A percentile compares a stretch with the other conserved stretches of the same genome.
Conservation (phyloP, 1,140 invertebrate species). For the Zaprionus vittiger region DNA sequence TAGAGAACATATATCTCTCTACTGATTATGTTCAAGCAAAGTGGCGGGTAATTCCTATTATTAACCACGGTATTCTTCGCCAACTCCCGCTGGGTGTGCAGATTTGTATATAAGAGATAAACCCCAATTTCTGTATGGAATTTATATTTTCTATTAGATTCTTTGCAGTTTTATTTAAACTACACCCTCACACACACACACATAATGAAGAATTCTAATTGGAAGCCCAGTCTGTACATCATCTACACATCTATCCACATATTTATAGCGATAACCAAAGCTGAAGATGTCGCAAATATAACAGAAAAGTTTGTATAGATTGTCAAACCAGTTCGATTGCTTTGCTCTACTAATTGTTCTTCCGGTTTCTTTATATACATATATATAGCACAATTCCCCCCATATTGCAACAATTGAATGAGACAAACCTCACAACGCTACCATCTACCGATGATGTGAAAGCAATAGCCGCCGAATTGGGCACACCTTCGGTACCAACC, state of each 20-base stretch:
- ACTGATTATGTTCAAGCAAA: constrained; percentile 6
- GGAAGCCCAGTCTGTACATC: constrained; percentile 5
- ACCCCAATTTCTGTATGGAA: not conserved
- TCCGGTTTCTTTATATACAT: not conserved
- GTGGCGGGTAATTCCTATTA: not conserved
- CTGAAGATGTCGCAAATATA: constrained; percentile 16
- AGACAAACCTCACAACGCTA: not conserved
- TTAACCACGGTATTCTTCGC: not conserved
- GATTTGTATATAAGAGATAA: too few relatives aligned
- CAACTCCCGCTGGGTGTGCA: not conserved
- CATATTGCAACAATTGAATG: not conserved
- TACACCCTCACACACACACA: not conserved
- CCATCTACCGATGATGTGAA: not conserved
- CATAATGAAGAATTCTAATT: constrained; percentile 10
- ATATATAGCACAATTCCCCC: constrained; percentile 16
- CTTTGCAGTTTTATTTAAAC: constrained; percentile 26
- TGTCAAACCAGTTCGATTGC: not conserved
- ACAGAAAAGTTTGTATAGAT: constrained; percentile 21
- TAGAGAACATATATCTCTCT: constrained; percentile 7
- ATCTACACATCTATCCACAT: constrained; percentile 23
- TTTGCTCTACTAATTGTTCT: constrained; percentile 1
- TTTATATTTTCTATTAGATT: constrained; percentile 4
- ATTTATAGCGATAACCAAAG: constrained; percentile 14
- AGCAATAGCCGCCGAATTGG: not conserved
- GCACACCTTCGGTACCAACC: not conserved